A percentile compares a stretch with the other conserved stretches of the same genome.
These are phyloP conservation scores for Steinernema hermaphroditum DNA, from an alignment of 2,888 invertebrate species.

Conservation along the genomic window DNA sequence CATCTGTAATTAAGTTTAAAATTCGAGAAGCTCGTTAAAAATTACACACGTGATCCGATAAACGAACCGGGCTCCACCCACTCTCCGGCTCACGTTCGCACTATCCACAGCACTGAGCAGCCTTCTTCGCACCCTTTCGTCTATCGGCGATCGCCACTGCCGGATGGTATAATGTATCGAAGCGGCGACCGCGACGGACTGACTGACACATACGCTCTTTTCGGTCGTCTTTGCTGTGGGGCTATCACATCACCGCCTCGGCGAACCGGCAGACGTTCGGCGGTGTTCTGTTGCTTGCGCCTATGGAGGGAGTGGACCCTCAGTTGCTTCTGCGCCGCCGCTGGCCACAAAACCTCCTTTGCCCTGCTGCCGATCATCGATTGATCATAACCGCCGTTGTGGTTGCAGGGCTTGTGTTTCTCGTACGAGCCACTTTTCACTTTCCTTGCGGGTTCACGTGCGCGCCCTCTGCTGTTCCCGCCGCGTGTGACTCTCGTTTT, in stretches of 20 bases:
- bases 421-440: conserved; percentile 16
- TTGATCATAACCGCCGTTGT: conserved; percentile 10
- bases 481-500: no score
- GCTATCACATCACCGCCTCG: conserved; percentile 2
- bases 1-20: no score
- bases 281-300: not conserved
- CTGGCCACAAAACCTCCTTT: conserved; percentile 23
- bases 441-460: conserved; percentile 13
- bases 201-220: conserved; percentile 15
- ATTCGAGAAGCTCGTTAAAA: no score
- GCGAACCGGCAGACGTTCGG: no score
- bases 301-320: not conserved
- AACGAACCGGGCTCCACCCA: no score
- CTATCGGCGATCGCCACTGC: not conserved
- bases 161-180: conserved; percentile 5
- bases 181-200: not conserved
- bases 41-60: no score
- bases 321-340: not conserved
- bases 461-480: not conserved
- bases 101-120: no score
- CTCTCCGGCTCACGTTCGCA: no score
- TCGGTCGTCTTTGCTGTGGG: conserved; percentile 17
- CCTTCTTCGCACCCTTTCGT: no score
- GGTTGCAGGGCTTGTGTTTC: not conserved
- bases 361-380: conserved; percentile 1